A percentile compares a stretch with the other conserved stretches of the same genome.
Conservation (phyloP, 2,888 invertebrate genomes). For the Acanthosepion lycidas region DNA sequence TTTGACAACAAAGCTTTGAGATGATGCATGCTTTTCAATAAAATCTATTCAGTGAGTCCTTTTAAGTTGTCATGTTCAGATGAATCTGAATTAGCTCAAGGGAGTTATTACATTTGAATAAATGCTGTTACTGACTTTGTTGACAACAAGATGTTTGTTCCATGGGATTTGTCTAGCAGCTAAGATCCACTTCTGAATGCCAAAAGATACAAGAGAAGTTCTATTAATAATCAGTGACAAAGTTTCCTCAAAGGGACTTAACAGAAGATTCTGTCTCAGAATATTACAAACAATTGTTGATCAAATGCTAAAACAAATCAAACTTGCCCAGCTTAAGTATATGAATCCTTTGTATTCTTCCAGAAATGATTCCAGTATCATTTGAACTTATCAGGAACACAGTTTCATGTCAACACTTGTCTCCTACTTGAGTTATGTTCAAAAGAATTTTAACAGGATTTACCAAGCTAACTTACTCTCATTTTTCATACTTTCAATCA, state of each 20-base stretch:
- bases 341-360: not conserved
- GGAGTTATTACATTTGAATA: not conserved
- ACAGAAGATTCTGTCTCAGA: not conserved
- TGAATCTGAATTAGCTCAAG: not conserved
- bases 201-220: not conserved
- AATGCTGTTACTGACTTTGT: not conserved
- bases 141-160: not conserved
- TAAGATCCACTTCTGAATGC: not conserved
- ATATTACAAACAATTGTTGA: not conserved
- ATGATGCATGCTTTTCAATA: not conserved
- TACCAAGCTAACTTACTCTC: too few species aligned
- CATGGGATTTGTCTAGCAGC: not conserved
- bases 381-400: not conserved
- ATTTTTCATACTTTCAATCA: too few species aligned
- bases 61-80: slow-evolving; percentile 33
- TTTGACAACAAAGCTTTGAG: not conserved
- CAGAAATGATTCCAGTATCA: not conserved
- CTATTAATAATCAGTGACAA: not conserved
- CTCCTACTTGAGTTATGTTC: too few species aligned
- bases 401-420: too few species aligned
- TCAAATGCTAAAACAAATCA: not conserved
- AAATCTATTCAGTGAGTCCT: not conserved
- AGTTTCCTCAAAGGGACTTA: not conserved
- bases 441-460: too few species aligned
- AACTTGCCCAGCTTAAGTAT: not conserved